Evolutionary conservation across 2,797 vertebrate genomes (phyloP), one percentile per base, ranked within the genome.

Genomic region (Halcyon leucocephala): DNA sequence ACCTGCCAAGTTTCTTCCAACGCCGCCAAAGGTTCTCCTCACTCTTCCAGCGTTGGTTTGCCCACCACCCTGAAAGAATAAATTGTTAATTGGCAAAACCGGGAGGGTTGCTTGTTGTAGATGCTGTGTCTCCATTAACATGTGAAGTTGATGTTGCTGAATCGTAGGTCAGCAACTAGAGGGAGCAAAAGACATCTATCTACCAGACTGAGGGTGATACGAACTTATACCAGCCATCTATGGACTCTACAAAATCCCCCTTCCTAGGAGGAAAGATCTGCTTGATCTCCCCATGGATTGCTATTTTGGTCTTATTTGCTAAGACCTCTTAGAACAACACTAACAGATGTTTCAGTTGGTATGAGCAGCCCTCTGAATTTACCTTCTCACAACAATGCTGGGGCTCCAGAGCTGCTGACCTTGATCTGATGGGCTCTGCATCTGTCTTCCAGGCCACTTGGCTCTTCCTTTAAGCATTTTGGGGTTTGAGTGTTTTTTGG

Each of bases 1-100:
- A 99, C 99, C 99, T 97, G 99, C 98, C 77, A 99, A 97, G 96
- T 99, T 99, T 79, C 98, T 98, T 83, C 99, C 99, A 60, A 99
- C 99, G 7, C 99, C 99, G 3, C 99, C 99, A 92, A 99, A 99
- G 13, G 98, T 98, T 96, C 98, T 98, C 93, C 97, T 98, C 58
- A 99, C 98, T 91, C 97, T 98, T 97, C 99, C 99, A 95, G 97
- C 94, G 31, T 99, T 99, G 20, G 99, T 99, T 82, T 99, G 98
- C 82, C 99, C 99, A 92, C 96, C 95, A 0, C 98, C 98, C 99
- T 99, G 96, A 51, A 97, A 89, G 73, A 83, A 48, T 49, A 87
- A 95, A 86, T 49, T 28, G 78, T 65, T 84, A 61, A 69, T 71
- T 71, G 77, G 79, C 28, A 87, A 54, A 91, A 76, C 29, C 25